phyloP scores from a whole-genome alignment of 2,888 invertebrate genomes.

The Eulithis testata region DNA sequence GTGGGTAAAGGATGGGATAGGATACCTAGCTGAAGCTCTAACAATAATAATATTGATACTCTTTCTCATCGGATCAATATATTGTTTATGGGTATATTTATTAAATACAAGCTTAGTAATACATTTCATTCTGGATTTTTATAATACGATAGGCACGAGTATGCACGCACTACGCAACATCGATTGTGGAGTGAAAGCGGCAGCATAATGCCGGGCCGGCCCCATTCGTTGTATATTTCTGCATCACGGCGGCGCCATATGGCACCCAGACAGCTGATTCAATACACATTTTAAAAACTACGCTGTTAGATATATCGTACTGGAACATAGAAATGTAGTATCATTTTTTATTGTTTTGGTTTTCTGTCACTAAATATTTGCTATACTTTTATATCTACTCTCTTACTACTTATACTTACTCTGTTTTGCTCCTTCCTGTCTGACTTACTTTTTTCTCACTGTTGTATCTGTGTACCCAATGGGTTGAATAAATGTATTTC shows the following conservation, averaged over 20 bases:
- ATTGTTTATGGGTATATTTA: constrained; percentile 16
- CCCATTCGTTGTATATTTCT: constrained; percentile 78
- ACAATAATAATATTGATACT: constrained; percentile 29
- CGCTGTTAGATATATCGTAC: constrained; percentile 15
- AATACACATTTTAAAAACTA: constrained; percentile 50
- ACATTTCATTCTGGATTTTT: constrained; percentile 14
- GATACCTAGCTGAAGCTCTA: too few relatives aligned
- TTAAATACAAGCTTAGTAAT: constrained; percentile 20
- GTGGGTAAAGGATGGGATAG: too few relatives aligned
- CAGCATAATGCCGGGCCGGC: constrained; percentile 71
- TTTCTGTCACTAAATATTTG: too few relatives aligned
- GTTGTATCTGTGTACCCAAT: too few relatives aligned
- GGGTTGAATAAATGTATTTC: constrained; percentile 22
- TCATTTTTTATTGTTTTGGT: too few relatives aligned
- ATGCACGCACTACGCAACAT: constrained; percentile 55
- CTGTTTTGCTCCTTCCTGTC: too few relatives aligned
- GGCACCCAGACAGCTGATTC: constrained; percentile 74
- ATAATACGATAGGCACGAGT: constrained; percentile 17
- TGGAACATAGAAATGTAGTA: too few relatives aligned
- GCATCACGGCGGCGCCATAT: constrained; percentile 77
- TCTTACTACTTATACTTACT: too few relatives aligned
- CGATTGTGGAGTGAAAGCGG: constrained; percentile 81
- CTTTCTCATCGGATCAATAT: constrained; percentile 19
- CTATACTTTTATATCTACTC: too few relatives aligned
- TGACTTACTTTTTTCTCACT: too few relatives aligned